Conservation (phyloP, 2,888 invertebrate species). For the Eristalinus aeneus region DNA sequence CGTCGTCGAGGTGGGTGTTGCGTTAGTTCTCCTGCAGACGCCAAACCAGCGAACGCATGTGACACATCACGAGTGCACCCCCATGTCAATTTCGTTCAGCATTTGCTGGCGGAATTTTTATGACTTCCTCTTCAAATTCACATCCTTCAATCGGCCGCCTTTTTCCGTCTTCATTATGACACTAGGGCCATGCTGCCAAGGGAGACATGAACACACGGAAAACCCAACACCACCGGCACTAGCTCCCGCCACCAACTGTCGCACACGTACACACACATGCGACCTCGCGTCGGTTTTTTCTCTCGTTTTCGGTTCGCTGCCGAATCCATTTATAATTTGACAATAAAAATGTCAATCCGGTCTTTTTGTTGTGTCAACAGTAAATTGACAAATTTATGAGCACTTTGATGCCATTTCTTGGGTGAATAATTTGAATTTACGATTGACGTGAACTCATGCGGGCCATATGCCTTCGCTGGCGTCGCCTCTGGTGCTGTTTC, state of each 20-base stretch:
- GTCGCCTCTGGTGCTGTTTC: neutral
- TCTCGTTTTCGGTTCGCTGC: conserved; percentile 18
- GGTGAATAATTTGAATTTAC: conserved; percentile 70
- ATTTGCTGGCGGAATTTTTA: conserved; percentile 63
- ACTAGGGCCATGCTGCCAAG: neutral
- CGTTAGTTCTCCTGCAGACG: conserved; percentile 8
- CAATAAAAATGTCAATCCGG: conserved; percentile 71
- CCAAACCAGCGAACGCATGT: conserved; percentile 27
- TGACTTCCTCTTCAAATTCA: conserved; percentile 67
- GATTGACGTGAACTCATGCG: conserved; percentile 66
- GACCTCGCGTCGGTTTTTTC: neutral
- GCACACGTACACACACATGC: conserved; percentile 12
- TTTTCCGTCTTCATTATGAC: conserved; percentile 1
- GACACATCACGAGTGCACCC: conserved; percentile 57
- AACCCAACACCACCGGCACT: neutral
- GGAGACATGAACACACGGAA: neutral
- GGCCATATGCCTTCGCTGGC: conserved; percentile 25
- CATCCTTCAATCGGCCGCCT: conserved; percentile 51
- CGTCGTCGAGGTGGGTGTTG: neutral
- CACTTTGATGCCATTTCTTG: conserved; percentile 69
- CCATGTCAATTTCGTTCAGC: conserved; percentile 41
- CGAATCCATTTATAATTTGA: conserved; percentile 69
- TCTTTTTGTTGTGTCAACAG: conserved; percentile 70
- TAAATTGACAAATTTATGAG: conserved; percentile 71
- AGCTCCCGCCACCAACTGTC: neutral